Percentiles rank a stretch among this genome's conserved stretches.
These are phyloP conservation scores for Enhydra lutris DNA, from an alignment of 2,113 vertebrate species.

Conservation along the genomic window DNA sequence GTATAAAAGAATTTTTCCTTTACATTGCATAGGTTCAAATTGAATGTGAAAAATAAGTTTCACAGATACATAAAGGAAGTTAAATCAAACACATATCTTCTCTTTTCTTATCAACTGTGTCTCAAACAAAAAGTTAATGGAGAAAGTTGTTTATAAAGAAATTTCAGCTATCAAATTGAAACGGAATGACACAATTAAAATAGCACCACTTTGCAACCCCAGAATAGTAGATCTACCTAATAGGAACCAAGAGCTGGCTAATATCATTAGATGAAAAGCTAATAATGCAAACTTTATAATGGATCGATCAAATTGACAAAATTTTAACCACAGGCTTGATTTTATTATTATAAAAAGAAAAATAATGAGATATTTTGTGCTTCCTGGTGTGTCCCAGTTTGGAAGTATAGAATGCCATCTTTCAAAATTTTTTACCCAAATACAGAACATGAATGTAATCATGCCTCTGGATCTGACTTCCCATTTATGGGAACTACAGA, in stretches of 20 bases:
- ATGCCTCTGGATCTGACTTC: not conserved
- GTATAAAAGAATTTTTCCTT: not conserved
- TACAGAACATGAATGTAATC: not conserved
- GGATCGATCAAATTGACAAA: not conserved
- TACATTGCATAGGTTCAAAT: not conserved
- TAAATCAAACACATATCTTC: not conserved
- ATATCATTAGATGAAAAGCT: not conserved
- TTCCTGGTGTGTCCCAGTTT: not conserved
- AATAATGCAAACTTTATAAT: not conserved
- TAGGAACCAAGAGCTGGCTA: not conserved
- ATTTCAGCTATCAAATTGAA: not conserved
- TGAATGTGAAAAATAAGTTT: not conserved
- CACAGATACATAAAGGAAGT: not conserved
- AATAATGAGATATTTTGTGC: not conserved
- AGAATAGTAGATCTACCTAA: not conserved
- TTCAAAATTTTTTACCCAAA: not conserved
- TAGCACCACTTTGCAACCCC: not conserved
- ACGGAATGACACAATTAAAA: not conserved
- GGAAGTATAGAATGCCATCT: not conserved
- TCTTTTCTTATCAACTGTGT: not conserved
- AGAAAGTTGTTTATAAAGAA: not conserved
- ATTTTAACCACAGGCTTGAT: not conserved
- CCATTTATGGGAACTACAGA: not conserved
- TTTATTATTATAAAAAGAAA: not conserved
- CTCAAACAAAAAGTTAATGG: not conserved